A percentile compares a stretch with the other conserved stretches of the same genome.
phyloP scores from a whole-genome alignment of 2,113 vertebrate genomes.

The Cheilinus undulatus region DNA sequence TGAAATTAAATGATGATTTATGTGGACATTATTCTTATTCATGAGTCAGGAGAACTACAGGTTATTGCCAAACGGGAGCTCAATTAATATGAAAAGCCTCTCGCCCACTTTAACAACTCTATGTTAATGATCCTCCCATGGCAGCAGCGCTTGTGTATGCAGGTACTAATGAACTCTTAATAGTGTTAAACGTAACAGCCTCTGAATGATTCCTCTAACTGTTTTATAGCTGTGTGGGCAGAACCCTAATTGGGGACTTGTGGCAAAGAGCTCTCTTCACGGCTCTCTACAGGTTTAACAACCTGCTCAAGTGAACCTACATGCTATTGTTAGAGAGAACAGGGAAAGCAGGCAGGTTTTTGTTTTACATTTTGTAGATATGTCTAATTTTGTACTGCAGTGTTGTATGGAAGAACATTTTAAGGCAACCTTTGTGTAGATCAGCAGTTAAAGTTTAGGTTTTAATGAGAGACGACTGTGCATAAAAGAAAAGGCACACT shows the following conservation, averaged over 20 bases:
- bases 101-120: constrained; percentile 56
- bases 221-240: constrained; percentile 85
- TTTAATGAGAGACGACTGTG: not conserved
- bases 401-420: too few relatives aligned
- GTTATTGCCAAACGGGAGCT: constrained; percentile 4
- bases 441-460: not conserved
- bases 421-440: too few relatives aligned
- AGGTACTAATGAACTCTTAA: constrained; percentile 86
- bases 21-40: constrained; percentile 6
- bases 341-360: constrained; percentile 8
- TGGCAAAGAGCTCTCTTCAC: constrained; percentile 74
- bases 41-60: not conserved
- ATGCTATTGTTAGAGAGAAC: constrained; percentile 37
- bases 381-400: too few relatives aligned
- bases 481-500: not conserved
- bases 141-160: constrained; percentile 66
- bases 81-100: constrained; percentile 45
- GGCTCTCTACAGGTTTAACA: constrained; percentile 73
- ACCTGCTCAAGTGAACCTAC: constrained; percentile 57
- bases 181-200: constrained; percentile 83
- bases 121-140: constrained; percentile 76
- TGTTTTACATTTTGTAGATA: too few relatives aligned
- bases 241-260: constrained; percentile 84
- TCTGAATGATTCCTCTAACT: constrained; percentile 84
- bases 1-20: too few relatives aligned